Evolutionary conservation across 2,797 vertebrate species (phyloP), one percentile per base, ranked within the genome.

Genomic region (Tenualosa thibaudeaui): DNA sequence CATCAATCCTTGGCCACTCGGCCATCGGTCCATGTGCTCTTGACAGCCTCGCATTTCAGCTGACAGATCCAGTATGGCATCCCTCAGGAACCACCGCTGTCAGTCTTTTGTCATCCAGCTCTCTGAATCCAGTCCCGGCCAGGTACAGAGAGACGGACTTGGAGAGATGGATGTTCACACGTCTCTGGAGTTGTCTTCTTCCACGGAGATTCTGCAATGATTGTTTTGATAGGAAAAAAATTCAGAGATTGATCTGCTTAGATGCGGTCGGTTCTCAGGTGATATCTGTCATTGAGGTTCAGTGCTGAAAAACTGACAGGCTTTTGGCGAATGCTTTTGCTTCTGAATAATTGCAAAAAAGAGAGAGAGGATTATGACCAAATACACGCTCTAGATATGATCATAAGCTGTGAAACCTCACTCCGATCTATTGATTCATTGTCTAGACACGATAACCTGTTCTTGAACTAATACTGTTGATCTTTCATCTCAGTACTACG

Each of bases 371-470:
- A 13, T 75, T 75, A 40, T 75, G 40, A 31, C 68, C 19, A 15
- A 15, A 31, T 75, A 19, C 3, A 5, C 68, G 1, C 31, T 17
- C 31, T 37, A 75, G 68, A 37, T 37, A 75, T 19, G 5, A 75
- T 75, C 31, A 6, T 40, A 75, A 43, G 13, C 68, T 56, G 22
- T 86, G 83, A 85, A 82, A 82, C 50, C 31, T 31, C 15, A 81
- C 82, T 82, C 56, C 90, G 86, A 83, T 90, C 86, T 88, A 84
- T 81, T 86, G 83, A 85, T 85, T 87, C 82, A 81, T 81, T 43
- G 85, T 87, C 86, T 88, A 86, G 86, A 86, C 84, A 31, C 65
- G 75, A 53, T 82, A 82, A 71, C 53, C 78, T 83, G 83, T 83
- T 82, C 12, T 50, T 81, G 60, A 46, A 65, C 85, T 58, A 86